Base-by-base conservation (phyloP, 1,140 invertebrate species). In the Macrobrachium nipponense region DNA sequence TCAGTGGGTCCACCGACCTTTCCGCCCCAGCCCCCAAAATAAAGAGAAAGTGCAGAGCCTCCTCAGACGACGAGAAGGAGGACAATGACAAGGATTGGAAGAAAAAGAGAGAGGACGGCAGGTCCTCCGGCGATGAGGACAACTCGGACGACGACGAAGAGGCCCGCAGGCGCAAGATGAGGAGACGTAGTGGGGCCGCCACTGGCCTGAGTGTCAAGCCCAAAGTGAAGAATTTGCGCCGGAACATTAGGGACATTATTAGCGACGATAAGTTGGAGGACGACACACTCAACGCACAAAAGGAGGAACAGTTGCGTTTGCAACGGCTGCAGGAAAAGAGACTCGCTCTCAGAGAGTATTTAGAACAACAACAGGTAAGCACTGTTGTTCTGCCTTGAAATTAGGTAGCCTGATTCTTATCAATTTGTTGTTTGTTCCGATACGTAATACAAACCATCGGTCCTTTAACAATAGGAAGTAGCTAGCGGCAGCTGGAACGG, bases 171-270 rank as follows among this genome's bases (percentile, higher is more conserved):
- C 36, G 23, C 2, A 66, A 59, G 12, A 58, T 23, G n/a, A 51
- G 61, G 8, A 44, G 82, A 17, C 27, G 75, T 0, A 44, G 82
- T 11, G 44, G 20, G 2, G 64, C 17, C n/a, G 17, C 61, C 0
- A 23, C 62, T 5, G 75, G 82, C 4, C 61, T 85, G 11, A 78
- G 75, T 27, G 82, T 66, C 43, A 77, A 78, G 12, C 82, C 82
- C 36, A 85, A 85, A 68, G 82, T 85, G n/a, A 85, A 83, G 27
- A 95, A 95, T 90, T 93, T 97, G 89, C 92, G 96, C 23, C 93
- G 95, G 82, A 97, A 97, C 89, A 97, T 97, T 89, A 93, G 97
- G 64, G 96, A 98, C 91, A 97, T 98, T 1, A 96, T 98, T 93
- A 95, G 96, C 90, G 97, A 98, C 89, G 96, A 95, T 79, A 96